Evolutionary conservation across 2,888 invertebrate genomes (phyloP), one percentile per base, ranked within the genome.

Genomic region (Dorcus hopei): DNA sequence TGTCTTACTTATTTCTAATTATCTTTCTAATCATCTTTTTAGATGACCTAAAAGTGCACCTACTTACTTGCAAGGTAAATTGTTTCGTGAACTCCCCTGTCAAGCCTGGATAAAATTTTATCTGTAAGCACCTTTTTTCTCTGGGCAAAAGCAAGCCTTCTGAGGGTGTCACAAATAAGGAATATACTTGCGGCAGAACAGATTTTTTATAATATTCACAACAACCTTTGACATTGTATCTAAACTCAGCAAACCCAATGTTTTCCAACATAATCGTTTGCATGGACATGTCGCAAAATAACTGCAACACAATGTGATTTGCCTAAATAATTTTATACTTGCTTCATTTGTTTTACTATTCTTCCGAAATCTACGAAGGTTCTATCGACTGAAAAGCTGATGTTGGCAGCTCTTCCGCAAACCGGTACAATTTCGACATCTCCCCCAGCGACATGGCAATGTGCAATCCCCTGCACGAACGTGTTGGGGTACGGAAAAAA

Each of bases 381-480:
- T 49, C 68, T 79, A 63, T 81, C 81, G 38, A 87, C 71, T 41
- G 72, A 72, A 65, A 82, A 87, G 59, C 77, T 75, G 52, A 85
- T 73, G 55, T 80, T 77, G 4, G 83, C 82, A 57, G 83, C 81
- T 68, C 77, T 79, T 0, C 83, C 87, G 1, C 73, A 74, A 2
- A 87, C 74, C 40, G 71, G 58, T 26, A 87, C 70, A 1, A 70
- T 64, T 74, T 86, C 84, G 0, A 81, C 67, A 2, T 83, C 84
- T 1, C 87, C 87, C 7, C 83, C 85, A 39, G 81, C 68, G 26
- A 87, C 80, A 62, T 82, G 79, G 68, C 84, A 85, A 59, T 81
- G 75, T 0, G 82, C 73, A 33, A 72, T 67, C n/a, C 81, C 83
- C 54, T 75, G 74, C 3, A 85, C 72, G 52, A 69, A 77, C 6